Base-by-base conservation (phyloP, 2,113 vertebrate genomes). In the Pteronura brasiliensis region DNA sequence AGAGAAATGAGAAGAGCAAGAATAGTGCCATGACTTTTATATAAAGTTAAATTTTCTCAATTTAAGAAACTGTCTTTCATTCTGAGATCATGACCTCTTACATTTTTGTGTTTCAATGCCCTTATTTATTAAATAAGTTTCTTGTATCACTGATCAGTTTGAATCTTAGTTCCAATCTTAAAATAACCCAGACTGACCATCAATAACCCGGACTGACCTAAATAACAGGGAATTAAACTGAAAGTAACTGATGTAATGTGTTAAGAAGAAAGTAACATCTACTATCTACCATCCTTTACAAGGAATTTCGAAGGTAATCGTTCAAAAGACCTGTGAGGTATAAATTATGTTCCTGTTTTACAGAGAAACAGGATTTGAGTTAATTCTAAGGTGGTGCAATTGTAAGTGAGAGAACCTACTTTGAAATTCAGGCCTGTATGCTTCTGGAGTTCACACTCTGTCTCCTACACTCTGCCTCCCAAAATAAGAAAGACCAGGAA, bases 11-110 rank as follows among this genome's bases (percentile, higher is more conserved):
- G 14, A 91, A 95, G 63, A 59, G 11, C 4, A 86, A 93, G 21
- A 72, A 93, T 13, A 81, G 4, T 42, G 15, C 10, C 61, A 12
- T 74, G 31, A 65, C 23, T 88, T 96, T 87, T 65, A 95, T 4
- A 86, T 42, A 39, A 80, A 83, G 18, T 47, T 74, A 63, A 67
- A 83, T 79, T 83, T 98, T 94, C 34, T 92, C 59, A 69, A 44
- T 82, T 72, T 79, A 72, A 93, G 52, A 88, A 88, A 89, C 5
- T 44, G 10, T 15, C 55, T 49, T 95, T 95, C n/a, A 92, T 74
- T 63, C 55, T 90, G n/a, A 88, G 65, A 96, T 52, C n/a, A 92
- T 57, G 27, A 27, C 15, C 77, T 10, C 11, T n/a, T 69, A 88
- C 10, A 67, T 42, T 72, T 95, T 88, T 88, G 36, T 7, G n/a